These are phyloP conservation scores for Triops longicaudatus DNA, from an alignment of 1,140 invertebrate species.

Conservation along the genomic window DNA sequence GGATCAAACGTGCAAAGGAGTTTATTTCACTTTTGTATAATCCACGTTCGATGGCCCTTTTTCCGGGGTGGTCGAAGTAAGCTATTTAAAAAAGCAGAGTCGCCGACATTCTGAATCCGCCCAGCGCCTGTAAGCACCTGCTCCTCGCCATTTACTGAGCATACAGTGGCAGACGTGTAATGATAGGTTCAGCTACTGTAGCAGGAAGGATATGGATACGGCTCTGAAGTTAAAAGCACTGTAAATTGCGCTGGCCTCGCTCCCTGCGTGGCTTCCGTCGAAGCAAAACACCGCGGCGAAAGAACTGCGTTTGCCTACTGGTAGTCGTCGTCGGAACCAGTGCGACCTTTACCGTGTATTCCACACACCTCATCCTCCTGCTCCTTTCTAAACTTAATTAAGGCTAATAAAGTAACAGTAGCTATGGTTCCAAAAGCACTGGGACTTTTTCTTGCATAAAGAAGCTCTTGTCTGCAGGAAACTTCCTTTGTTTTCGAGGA, in stretches of 20 bases:
- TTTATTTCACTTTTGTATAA: neutral
- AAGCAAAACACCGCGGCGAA: neutral
- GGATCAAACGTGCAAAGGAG: neutral
- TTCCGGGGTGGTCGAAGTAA: neutral
- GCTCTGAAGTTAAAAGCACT: neutral
- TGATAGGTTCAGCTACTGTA: neutral
- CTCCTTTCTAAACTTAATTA: neutral
- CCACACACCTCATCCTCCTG: neutral
- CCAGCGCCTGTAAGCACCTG: constrained; percentile 2
- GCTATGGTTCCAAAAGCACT: neutral
- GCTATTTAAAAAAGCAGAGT: neutral
- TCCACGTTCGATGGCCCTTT: neutral
- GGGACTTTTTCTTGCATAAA: neutral
- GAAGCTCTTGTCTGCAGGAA: neutral
- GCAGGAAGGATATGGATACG: constrained; percentile 10
- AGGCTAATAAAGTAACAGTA: constrained; percentile 3
- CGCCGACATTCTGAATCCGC: neutral
- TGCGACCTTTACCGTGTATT: neutral
- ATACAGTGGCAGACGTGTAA: neutral
- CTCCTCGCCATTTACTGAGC: neutral
- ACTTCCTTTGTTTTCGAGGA: neutral
- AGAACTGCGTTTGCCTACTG: neutral
- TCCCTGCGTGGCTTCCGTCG: neutral
- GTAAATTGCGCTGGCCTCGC: neutral
- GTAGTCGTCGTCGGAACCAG: neutral